Base-by-base conservation (phyloP, 1,140 invertebrate genomes). In the Plodia interpunctella region DNA sequence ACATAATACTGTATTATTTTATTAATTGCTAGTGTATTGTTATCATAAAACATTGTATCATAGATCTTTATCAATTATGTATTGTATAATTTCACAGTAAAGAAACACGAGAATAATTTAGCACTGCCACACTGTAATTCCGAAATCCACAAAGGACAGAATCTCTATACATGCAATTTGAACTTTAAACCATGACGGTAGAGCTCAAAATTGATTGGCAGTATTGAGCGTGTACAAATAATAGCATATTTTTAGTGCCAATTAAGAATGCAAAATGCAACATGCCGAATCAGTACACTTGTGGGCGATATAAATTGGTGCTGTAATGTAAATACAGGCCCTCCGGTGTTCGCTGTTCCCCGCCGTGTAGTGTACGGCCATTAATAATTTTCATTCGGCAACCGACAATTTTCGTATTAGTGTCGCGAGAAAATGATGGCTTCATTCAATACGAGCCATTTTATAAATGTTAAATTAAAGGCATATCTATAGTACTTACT, bases 211-310 rank as follows among this genome's bases (percentile, higher is more conserved):
- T 44, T 11, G 30, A n/a, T 44, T 44, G 8, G 15, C 4, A 15
- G n/a, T 8, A 17, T 1, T 15, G 21, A 25, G 2, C 13, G 38
- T 44, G 38, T 44, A 44, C 38, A 44, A 44, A 44, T 44, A 44
- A 44, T 35, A 35, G 13, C 38, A 44, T 53, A 53, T 20, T 53
- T 53, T 53, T 53, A 53, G 51, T 57, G 38, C 38, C 55, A 57
- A 67, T 63, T 51, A 55, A 55, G 51, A 63, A 68, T 68, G 62
- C 53, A 68, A 68, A 68, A 64, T 60, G 2, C 10, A 25, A 53
- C 51, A 53, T 9, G 51, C 8, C 19, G 20, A 13, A 25, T 53
- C 13, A 25, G 51, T 53, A 53, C 51, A 53, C 51, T 53, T 20
- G 51, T 17, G 51, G 21, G 51, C 19, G 51, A 53, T 8, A 53